phyloP scores from a whole-genome alignment of 2,888 invertebrate species.

The Junonia oenone region DNA sequence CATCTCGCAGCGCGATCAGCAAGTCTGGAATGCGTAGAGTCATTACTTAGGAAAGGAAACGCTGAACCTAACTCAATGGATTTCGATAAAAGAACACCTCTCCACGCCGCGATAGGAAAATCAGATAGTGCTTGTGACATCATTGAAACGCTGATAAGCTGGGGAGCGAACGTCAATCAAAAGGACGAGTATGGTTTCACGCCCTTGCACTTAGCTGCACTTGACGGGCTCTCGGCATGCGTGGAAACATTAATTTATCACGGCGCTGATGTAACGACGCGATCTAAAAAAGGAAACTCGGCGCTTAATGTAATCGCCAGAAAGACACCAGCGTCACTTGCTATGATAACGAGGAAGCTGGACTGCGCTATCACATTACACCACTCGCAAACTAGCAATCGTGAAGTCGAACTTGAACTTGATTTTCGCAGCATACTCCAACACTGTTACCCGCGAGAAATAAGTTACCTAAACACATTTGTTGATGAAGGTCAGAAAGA shows the following conservation, averaged over 20 bases:
- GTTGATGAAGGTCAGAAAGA: conserved; percentile 94
- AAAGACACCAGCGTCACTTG: conserved; percentile 91
- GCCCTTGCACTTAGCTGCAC: conserved; percentile 90
- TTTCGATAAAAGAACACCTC: conserved; percentile 88
- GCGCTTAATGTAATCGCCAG: conserved; percentile 91
- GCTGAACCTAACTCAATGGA: conserved; percentile 90
- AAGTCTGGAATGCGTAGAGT: conserved; percentile 89
- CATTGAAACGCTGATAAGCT: conserved; percentile 86
- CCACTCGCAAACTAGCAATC: conserved; percentile 87
- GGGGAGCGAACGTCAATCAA: conserved; percentile 90
- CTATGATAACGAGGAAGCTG: conserved; percentile 89
- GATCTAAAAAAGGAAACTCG: conserved; percentile 91
- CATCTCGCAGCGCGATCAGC: conserved; percentile 91
- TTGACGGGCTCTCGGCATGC: conserved; percentile 91
- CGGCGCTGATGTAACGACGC: conserved; percentile 93
- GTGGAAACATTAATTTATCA: conserved; percentile 90
- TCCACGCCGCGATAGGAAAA: conserved; percentile 92
- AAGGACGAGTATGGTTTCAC: conserved; percentile 93
- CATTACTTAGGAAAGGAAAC: conserved; percentile 85
- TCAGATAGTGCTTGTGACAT: conserved; percentile 89
- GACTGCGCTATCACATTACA: conserved; percentile 89
- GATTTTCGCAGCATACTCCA: conserved; percentile 91
- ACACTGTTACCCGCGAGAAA: conserved; percentile 90
- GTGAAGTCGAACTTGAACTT: conserved; percentile 89
- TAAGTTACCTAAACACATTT: conserved; percentile 91